Evolutionary conservation across 2,797 vertebrate genomes (phyloP).

Genomic region (Pseudomugil tenellus): DNA sequence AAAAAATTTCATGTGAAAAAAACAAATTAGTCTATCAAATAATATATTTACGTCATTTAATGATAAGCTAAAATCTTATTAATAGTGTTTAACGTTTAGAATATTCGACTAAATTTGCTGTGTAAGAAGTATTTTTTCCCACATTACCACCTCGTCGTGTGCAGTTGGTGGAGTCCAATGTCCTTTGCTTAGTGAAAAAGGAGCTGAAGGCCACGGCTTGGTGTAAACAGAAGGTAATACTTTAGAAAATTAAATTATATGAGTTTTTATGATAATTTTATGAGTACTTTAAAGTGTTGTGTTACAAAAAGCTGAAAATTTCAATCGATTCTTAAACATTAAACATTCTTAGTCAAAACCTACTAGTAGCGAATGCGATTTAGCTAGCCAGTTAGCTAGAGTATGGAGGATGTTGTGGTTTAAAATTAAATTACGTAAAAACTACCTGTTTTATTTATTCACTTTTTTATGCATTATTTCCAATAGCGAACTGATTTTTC

Average conservation of each 20-base stretch:
- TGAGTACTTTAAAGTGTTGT: rapidly evolving
- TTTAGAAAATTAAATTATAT: not conserved
- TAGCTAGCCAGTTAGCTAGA: slow-evolving; percentile 9
- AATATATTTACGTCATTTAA: not conserved
- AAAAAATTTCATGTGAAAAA: not conserved
- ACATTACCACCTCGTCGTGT: not conserved
- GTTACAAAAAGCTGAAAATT: rapidly evolving
- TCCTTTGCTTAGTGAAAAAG: slow-evolving; percentile 65
- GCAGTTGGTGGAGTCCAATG: slow-evolving; percentile 76
- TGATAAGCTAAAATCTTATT: not conserved
- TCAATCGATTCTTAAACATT: not conserved
- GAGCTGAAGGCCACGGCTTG: slow-evolving; percentile 56
- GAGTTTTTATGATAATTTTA: not conserved
- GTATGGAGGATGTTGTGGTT: not conserved
- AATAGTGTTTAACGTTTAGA: not conserved
- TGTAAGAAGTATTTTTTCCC: not conserved
- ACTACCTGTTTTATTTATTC: no score
- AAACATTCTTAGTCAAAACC: not conserved
- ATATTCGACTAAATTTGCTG: rapidly evolving
- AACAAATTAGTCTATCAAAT: not conserved
- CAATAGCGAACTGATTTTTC: no score
- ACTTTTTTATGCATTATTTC: no score
- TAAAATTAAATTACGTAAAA: not conserved
- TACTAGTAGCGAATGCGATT: slow-evolving; percentile 19
- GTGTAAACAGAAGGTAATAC: slow-evolving; percentile 55